Conservation (phyloP, 2,797 vertebrate genomes). For the Cyprinella venusta region DNA sequence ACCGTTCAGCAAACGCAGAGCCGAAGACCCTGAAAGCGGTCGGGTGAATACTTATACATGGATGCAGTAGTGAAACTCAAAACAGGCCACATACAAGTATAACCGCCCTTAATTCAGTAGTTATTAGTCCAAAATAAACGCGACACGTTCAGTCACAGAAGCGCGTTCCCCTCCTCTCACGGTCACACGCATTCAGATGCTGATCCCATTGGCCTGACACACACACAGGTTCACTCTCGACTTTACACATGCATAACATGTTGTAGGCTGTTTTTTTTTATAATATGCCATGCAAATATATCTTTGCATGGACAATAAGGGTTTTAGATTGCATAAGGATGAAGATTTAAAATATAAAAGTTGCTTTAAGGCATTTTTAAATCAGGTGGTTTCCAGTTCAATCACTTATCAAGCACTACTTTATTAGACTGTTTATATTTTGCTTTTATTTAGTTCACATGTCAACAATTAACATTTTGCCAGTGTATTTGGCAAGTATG, state of each 20-base stretch:
- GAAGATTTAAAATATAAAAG: background rate
- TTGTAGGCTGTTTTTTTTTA: too few species aligned
- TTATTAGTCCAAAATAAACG: too few species aligned
- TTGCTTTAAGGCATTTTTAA: background rate
- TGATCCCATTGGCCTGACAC: conserved; percentile 13
- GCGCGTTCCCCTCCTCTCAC: background rate
- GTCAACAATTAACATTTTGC: background rate
- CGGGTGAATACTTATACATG: conserved; percentile 4
- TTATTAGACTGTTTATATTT: background rate
- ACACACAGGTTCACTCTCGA: background rate
- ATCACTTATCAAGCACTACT: background rate
- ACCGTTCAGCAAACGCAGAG: conserved; percentile 51
- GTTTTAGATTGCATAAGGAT: background rate
- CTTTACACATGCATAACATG: background rate
- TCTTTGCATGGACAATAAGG: background rate
- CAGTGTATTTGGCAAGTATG: background rate
- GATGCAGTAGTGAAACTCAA: background rate
- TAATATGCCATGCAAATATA: background rate
- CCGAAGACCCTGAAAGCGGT: conserved; percentile 16
- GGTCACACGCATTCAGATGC: background rate
- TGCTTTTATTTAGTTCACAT: background rate
- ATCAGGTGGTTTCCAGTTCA: background rate
- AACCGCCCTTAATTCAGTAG: background rate
- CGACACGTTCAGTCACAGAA: conserved; percentile 22
- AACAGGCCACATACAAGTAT: background rate